These are phyloP conservation scores for Penelope pileata DNA, from an alignment of 2,113 vertebrate genomes.

Conservation along the genomic window DNA sequence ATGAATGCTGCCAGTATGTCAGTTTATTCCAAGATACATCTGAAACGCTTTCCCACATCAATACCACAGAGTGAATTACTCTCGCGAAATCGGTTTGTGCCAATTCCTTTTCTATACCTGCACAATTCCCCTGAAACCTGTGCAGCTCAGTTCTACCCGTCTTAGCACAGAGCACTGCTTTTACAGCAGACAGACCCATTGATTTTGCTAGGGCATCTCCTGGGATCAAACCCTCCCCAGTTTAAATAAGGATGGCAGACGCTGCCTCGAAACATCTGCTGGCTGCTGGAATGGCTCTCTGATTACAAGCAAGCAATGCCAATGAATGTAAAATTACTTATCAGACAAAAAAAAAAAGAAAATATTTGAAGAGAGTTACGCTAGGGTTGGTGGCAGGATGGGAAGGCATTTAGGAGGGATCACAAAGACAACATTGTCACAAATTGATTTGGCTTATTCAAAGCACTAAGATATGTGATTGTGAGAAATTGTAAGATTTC, in stretches of 20 bases:
- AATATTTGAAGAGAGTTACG: conserved; percentile 12
- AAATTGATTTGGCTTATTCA: conserved; percentile 63
- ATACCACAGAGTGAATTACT: conserved; percentile 19
- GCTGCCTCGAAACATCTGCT: conserved; percentile 34
- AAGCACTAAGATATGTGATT: conserved; percentile 21
- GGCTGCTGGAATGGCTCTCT: conserved; percentile 54
- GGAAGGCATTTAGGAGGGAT: conserved; percentile 35
- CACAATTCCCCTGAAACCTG: conserved; percentile 31
- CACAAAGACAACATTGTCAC: conserved; percentile 57
- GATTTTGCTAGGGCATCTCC: conserved; percentile 23
- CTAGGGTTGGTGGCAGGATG: background rate
- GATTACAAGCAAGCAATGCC: conserved; percentile 26
- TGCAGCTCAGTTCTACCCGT: background rate
- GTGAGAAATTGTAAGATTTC: conserved; percentile 48
- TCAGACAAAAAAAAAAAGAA: background rate
- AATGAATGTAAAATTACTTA: conserved; percentile 60
- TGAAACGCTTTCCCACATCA: conserved; percentile 32
- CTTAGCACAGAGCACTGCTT: background rate
- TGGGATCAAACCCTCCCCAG: background rate
- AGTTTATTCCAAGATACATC: background rate
- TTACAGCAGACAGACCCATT: background rate
- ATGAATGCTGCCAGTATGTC: conserved; percentile 15
- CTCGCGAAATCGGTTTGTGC: conserved; percentile 35
- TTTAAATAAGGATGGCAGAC: conserved; percentile 15
- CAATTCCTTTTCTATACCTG: conserved; percentile 7